Percentiles rank a stretch among this genome's conserved stretches.
phyloP scores from a whole-genome alignment of 2,113 vertebrate genomes.

The Elaphurus davidianus region DNA sequence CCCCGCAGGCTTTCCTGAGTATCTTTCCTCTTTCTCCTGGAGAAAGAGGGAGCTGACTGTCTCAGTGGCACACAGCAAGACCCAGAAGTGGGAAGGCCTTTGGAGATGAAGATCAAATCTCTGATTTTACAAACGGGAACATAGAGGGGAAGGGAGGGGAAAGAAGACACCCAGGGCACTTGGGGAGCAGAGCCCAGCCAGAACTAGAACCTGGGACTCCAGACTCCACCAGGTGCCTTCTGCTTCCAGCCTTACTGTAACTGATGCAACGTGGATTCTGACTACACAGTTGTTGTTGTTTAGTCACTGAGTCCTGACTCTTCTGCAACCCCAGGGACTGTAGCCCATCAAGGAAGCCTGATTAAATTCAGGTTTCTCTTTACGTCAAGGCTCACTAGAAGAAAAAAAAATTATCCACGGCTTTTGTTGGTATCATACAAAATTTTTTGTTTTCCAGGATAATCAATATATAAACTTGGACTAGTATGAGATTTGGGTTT shows the following conservation, averaged over 20 bases:
- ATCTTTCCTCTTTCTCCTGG: not conserved
- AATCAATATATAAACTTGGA: not conserved
- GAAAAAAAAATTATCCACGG: not conserved
- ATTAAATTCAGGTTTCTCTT: not conserved
- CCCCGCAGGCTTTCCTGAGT: not conserved
- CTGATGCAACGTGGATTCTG: not conserved
- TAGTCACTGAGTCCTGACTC: not conserved
- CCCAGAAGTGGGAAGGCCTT: too few species aligned
- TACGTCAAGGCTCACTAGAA: not conserved
- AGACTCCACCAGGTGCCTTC: rapidly evolving
- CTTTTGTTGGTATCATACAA: not conserved
- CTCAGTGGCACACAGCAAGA: rapidly evolving
- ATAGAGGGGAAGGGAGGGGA: rapidly evolving
- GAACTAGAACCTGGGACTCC: not conserved
- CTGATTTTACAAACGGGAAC: not conserved
- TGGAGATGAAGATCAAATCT: not conserved
- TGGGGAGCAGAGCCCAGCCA: not conserved
- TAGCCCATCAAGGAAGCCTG: not conserved
- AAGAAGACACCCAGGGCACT: too few species aligned
- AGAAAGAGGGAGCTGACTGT: not conserved
- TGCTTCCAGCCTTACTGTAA: too few species aligned
- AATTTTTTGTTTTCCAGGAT: not conserved
- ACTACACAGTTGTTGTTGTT: not conserved
- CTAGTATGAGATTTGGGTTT: not conserved
- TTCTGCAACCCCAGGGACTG: not conserved